Conservation (phyloP, 2,888 invertebrate genomes). For the Protonemura montana region DNA sequence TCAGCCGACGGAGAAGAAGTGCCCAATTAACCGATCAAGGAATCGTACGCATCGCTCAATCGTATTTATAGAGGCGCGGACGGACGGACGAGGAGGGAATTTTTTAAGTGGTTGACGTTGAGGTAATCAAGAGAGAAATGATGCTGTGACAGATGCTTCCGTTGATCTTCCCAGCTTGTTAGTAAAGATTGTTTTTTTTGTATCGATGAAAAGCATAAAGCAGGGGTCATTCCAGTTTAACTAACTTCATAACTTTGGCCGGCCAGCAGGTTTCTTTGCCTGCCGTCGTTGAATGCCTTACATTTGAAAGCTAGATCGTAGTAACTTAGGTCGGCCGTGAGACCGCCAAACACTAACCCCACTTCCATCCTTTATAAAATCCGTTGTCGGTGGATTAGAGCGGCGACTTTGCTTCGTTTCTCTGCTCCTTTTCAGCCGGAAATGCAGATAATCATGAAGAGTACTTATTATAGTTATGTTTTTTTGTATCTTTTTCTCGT, state of each 20-base stretch:
- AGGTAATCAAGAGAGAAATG: background rate
- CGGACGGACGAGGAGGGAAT: slow-evolving; percentile 81
- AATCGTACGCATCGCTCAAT: slow-evolving; percentile 16
- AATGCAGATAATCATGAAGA: slow-evolving; percentile 21
- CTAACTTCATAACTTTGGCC: slow-evolving; percentile 21
- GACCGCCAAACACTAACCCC: background rate
- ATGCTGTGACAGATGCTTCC: slow-evolving; percentile 14
- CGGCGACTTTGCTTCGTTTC: background rate
- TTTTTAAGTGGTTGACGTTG: slow-evolving; percentile 72
- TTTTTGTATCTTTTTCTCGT: background rate
- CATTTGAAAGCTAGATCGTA: slow-evolving; percentile 13
- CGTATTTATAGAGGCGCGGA: slow-evolving; percentile 61
- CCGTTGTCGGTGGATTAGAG: background rate
- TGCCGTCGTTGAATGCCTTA: slow-evolving; percentile 21
- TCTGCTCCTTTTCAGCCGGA: slow-evolving; percentile 22
- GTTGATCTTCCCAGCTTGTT: slow-evolving; percentile 8
- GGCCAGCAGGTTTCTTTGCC: background rate
- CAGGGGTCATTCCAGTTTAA: slow-evolving; percentile 46
- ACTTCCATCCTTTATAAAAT: background rate
- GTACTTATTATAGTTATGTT: slow-evolving; percentile 29
- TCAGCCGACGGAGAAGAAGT: slow-evolving; percentile 77
- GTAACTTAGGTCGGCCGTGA: slow-evolving; percentile 20
- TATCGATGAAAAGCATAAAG: slow-evolving; percentile 21
- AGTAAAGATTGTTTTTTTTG: slow-evolving; percentile 9
- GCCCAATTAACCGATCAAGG: slow-evolving; percentile 59